These are phyloP conservation scores for Halichondria panicea DNA, from an alignment of 37 sponge, comb jelly and placozoan species.

Conservation along the genomic window DNA sequence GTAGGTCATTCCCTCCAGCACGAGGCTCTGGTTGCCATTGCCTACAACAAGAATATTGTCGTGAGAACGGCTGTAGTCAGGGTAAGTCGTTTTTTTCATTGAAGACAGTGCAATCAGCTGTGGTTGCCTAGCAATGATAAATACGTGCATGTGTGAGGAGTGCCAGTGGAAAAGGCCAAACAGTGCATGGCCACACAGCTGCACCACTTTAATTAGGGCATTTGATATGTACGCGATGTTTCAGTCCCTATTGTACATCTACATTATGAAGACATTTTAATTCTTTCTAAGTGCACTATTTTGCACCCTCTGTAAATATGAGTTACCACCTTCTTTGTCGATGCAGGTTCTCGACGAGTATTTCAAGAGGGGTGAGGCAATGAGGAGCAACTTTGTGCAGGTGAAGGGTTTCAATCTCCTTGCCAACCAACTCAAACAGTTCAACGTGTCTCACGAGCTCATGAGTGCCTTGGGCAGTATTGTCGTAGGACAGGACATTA, in stretches of 20 bases:
- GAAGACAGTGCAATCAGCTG: background rate
- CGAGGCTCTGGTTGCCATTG: constrained; percentile 62
- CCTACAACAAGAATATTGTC: constrained; percentile 58
- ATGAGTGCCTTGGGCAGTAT: constrained; percentile 72
- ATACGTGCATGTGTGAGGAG: background rate
- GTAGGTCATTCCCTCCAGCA: constrained; percentile 55
- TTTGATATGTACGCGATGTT: no score
- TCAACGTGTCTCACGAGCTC: constrained; percentile 51
- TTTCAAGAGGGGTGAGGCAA: constrained; percentile 64
- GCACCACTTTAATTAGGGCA: no score
- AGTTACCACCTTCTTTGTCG: background rate
- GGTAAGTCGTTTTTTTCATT: constrained; percentile 45
- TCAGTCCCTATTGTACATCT: no score
- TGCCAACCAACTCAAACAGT: constrained; percentile 60
- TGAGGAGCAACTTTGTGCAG: constrained; percentile 51
- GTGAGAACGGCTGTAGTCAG: constrained; percentile 74
- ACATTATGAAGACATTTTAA: no score
- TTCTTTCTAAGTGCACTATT: no score
- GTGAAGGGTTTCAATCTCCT: constrained; percentile 74
- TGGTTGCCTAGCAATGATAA: background rate
- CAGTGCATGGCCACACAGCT: no score
- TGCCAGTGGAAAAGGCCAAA: no score
- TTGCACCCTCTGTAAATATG: no score
- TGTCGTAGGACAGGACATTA: constrained; percentile 46
- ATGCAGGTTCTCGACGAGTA: constrained; percentile 72